Base-by-base conservation (phyloP, 2,888 invertebrate genomes). In the Cactoblastis cactorum region DNA sequence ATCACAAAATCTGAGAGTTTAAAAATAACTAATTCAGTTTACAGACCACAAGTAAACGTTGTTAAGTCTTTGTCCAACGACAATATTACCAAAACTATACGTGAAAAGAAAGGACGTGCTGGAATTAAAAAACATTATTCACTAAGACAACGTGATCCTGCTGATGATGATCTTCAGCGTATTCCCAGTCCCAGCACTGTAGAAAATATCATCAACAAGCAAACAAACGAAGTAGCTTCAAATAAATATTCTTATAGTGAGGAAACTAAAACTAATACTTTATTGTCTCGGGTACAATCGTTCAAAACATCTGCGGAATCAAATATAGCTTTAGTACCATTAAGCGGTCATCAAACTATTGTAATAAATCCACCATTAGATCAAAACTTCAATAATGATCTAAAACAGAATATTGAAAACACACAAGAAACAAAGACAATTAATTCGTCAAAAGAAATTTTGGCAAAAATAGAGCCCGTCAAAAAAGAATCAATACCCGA, bases 301-400 rank as follows among this genome's bases (percentile, higher is more conserved):
- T 89, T 89, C 53, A 89, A 89, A 65, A 86, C 87, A 53, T 79
- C 83, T 2, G 78, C 83, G n/a, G 83, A 87, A 56, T 83, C 86
- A n/a, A 85, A 81, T 59, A 83, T 90, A 53, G 77, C 84, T 51
- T 80, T 90, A 47, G 77, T 90, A 35, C 90, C 90, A 39, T 66
- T 90, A 54, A 90, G 90, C 60, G 90, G 90, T 43, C 90, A 90
- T 65, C 90, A 90, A 77, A 90, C 90, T n/a, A 85, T 90, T 59
- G 83, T 90, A 19, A 84, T 90, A 51, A 79, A 90, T 69, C 88
- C 90, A 54, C 89, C 89, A 11, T 58, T 87, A 24, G 69, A 66
- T 32, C 79, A 80, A 63, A 69, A 71, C 28, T 45, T 53, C 28
- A 59, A 51, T 47, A 66, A 69, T 48, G 59, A 51, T 33, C 63